phyloP scores from a whole-genome alignment of 2,113 vertebrate genomes.

The Channa argus region DNA sequence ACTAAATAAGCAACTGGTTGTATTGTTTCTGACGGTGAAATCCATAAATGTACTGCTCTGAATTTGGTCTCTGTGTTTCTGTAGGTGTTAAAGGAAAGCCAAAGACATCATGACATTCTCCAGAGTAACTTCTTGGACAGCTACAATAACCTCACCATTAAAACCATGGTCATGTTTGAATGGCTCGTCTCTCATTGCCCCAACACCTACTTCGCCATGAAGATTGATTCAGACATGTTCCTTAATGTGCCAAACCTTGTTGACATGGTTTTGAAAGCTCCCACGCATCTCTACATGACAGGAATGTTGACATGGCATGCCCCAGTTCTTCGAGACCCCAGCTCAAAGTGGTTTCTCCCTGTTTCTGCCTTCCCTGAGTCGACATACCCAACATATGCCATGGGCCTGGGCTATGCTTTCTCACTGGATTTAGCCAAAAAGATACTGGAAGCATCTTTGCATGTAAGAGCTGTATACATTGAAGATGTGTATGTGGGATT shows the following conservation, averaged over 20 bases:
- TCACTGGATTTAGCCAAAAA: constrained; percentile 60
- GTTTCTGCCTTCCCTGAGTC: constrained; percentile 27
- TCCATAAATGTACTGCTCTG: too few relatives aligned
- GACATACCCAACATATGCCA: constrained; percentile 39
- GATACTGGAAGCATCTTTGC: constrained; percentile 45
- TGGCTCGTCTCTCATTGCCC: constrained; percentile 80
- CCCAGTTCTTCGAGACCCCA: background rate
- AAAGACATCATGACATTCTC: constrained; percentile 71
- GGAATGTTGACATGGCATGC: constrained; percentile 7
- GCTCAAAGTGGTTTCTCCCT: constrained; percentile 66
- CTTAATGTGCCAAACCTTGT: constrained; percentile 73
- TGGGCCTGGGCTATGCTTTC: constrained; percentile 64
- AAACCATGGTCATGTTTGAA: constrained; percentile 84
- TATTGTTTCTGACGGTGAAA: too few relatives aligned
- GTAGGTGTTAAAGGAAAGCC: constrained; percentile 70
- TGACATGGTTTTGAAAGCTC: constrained; percentile 35
- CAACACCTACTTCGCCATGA: constrained; percentile 73
- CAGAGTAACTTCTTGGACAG: constrained; percentile 83
- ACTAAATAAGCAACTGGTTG: too few relatives aligned
- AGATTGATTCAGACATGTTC: constrained; percentile 81
- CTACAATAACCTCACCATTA: constrained; percentile 82
- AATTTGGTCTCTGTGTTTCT: background rate
- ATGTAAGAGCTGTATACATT: constrained; percentile 54
- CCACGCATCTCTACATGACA: constrained; percentile 47
- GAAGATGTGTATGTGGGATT: constrained; percentile 70